A percentile compares a stretch with the other conserved stretches of the same genome.
These are phyloP conservation scores for Macropis europaea DNA, from an alignment of 2,888 invertebrate species.

Conservation along the genomic window DNA sequence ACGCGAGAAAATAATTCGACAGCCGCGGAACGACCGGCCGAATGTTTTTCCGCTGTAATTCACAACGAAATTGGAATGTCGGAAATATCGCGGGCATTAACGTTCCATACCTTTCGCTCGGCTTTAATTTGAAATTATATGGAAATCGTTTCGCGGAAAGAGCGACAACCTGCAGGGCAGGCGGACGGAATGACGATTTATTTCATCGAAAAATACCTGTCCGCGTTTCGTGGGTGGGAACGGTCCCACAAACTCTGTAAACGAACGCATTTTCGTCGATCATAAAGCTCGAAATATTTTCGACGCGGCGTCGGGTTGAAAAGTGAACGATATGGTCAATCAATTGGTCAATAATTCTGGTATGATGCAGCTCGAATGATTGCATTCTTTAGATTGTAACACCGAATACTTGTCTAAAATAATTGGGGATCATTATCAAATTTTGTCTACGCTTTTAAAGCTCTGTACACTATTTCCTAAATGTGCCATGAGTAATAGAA, in stretches of 20 bases:
- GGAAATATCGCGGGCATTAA: not conserved
- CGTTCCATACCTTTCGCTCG: not conserved
- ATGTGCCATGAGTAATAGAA: no score
- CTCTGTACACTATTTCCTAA: no score
- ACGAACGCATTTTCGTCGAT: not conserved
- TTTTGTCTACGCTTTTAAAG: no score
- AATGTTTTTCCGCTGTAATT: conserved; percentile 1
- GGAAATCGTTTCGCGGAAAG: not conserved
- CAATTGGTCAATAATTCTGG: conserved; percentile 58
- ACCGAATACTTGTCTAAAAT: no score
- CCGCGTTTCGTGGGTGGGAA: no score
- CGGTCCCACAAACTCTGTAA: no score
- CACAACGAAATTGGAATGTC: conserved; percentile 1
- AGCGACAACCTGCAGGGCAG: not conserved
- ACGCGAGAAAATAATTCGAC: not conserved
- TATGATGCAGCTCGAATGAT: no score
- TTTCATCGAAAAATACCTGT: not conserved
- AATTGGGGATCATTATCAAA: no score
- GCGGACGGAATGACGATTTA: not conserved
- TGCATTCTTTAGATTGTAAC: no score
- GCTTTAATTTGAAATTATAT: conserved; percentile 17
- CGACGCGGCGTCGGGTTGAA: conserved; percentile 36
- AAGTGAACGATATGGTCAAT: conserved; percentile 15
- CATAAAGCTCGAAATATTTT: not conserved
- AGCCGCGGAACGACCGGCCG: not conserved